A percentile compares a stretch with the other conserved stretches of the same genome.
These are phyloP conservation scores for Triplophysa siluroides DNA, from an alignment of 2,113 vertebrate genomes.

Conservation along the genomic window DNA sequence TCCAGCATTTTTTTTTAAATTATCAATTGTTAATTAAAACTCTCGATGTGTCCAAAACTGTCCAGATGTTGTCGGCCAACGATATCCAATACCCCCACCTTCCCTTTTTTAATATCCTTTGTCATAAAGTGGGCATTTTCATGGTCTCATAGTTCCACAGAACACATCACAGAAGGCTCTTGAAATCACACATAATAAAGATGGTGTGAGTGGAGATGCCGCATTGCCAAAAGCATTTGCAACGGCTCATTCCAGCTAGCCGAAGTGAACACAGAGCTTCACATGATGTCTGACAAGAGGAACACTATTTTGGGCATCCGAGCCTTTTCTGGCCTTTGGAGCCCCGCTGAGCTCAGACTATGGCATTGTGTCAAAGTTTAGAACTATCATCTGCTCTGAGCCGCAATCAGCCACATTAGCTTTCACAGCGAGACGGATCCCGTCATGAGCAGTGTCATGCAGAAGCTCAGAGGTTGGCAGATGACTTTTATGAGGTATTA, in stretches of 20 bases:
- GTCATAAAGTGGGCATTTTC: constrained; percentile 42
- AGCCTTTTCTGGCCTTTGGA: constrained; percentile 24
- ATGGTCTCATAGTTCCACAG: constrained; percentile 28
- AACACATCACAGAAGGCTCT: constrained; percentile 44
- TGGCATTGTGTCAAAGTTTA: constrained; percentile 17
- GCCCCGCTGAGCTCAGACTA: constrained; percentile 17
- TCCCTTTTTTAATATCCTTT: constrained; percentile 47
- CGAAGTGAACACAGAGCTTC: constrained; percentile 18
- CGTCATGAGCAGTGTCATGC: background rate
- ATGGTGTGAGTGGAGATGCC: constrained; percentile 5
- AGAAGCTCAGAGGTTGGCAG: constrained; percentile 2
- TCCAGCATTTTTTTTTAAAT: background rate
- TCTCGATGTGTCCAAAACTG: background rate
- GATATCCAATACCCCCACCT: constrained; percentile 3
- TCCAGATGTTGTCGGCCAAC: background rate
- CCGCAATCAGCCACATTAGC: constrained; percentile 28
- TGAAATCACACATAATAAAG: constrained; percentile 51
- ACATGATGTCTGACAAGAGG: constrained; percentile 30
- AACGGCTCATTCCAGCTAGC: constrained; percentile 20
- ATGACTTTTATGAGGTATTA: constrained; percentile 42
- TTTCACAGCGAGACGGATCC: constrained; percentile 14
- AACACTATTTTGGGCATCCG: constrained; percentile 10
- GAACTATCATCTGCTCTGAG: constrained; percentile 14
- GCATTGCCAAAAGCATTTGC: constrained; percentile 20
- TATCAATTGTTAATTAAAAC: constrained; percentile 19